Evolutionary conservation across 1,140 invertebrate species (phyloP), one percentile per base, ranked within the genome.

Genomic region (Cydia fagiglandana): DNA sequence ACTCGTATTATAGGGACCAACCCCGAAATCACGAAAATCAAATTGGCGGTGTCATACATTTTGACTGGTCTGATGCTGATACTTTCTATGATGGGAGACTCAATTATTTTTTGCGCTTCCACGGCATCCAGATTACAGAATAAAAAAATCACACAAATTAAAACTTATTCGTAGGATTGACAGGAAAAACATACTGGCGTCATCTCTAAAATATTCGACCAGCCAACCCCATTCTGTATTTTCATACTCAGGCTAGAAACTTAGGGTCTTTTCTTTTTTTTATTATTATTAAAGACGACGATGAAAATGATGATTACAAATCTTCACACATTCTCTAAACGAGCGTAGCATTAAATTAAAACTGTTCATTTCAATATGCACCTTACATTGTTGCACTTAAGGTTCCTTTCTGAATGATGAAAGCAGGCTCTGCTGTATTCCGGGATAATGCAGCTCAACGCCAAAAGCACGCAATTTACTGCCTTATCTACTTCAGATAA

Each of bases 331-430:
- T 61, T 61, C 66, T 70, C 64, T 68, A 70, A 70, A 38, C 17
- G 66, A 70, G 66, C 66, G 34, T 70, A 70, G 34, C 66, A 70
- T 41, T 70, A 38, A 41, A 70, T 70, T 70, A 70, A 41, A 34
- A 17, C 15, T 38, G 2, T 17, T 17, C 4, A 70, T 38, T 17
- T 17, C 1, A 70, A 70, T 9, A 38, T 41, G n/a, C 13, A 38
- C 56, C 20, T 24, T 61, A 61, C 3, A 3, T 0, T n/a, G 10
- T n/a, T 24, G 10, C 10, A 10, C 9, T 61, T 20, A 24, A 61
- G 20, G 17, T 61, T 10, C 6, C 17, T 61, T 61, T 24, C 20
- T 61, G 2, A 20, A 9, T 61, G 24, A 1, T 24, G 20, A 9
- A 61, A 12, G 4, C 20, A 24, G 17, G 20, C 56, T 61, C 4